A percentile compares a stretch with the other conserved stretches of the same genome.
Evolutionary conservation across 1,140 invertebrate species (phyloP).

Genomic region (Hestina assimilis): DNA sequence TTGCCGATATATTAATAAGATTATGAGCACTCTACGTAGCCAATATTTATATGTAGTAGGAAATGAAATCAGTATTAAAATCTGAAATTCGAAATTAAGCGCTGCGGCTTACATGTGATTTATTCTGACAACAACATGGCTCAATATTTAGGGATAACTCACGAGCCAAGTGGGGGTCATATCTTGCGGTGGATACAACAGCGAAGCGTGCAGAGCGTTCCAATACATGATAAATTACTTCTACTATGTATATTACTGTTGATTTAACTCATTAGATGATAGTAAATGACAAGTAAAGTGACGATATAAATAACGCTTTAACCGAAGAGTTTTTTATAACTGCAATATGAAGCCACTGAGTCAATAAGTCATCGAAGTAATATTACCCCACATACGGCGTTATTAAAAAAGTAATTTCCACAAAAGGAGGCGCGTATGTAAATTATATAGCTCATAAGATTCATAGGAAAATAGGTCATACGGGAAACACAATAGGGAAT

Average conservation of each 20-base stretch:
- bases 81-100: conserved; percentile 4
- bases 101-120: conserved; percentile 6
- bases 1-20: no score
- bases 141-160: conserved; percentile 32
- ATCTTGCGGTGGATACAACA: conserved; percentile 49
- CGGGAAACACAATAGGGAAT: conserved; percentile 47
- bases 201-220: conserved; percentile 42
- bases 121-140: conserved; percentile 18
- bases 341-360: neutral
- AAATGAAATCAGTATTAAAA: conserved; percentile 2
- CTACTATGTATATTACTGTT: no score
- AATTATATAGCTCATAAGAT: conserved; percentile 24
- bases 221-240: no score
- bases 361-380: neutral
- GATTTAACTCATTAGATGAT: neutral
- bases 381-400: neutral
- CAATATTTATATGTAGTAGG: no score
- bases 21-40: no score
- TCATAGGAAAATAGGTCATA: conserved; percentile 48
- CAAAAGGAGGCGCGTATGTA: conserved; percentile 21
- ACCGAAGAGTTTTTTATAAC: neutral
- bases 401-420: conserved; percentile 22
- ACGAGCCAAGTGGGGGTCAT: conserved; percentile 52
- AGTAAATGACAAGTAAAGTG: no score
- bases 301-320: neutral